Base-by-base conservation (phyloP, 2,888 invertebrate genomes). In the Eristalis arbustorum region DNA sequence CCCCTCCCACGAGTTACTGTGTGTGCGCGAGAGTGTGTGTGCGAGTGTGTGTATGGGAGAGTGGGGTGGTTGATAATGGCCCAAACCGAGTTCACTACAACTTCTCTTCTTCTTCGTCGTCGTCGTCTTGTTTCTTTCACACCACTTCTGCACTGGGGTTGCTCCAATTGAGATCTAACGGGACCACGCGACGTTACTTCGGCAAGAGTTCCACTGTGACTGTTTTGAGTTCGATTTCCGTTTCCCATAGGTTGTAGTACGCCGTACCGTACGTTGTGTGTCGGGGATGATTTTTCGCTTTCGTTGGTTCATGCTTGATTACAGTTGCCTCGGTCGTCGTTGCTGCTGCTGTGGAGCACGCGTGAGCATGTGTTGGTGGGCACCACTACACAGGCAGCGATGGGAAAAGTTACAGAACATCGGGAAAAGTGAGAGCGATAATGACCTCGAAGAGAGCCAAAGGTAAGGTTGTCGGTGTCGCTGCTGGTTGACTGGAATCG, bases 151-250 rank as follows among this genome's bases (percentile, higher is more conserved):
- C 10, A 13, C 62, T 31, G 64, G 28, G 61, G 75, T 71, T 82
- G 77, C 74, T 78, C 71, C 77, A 85, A 81, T 57, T 73, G 66
- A 71, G 56, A 61, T 71, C 59, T 69, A 77, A 87, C 89, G 89
- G 90, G 89, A 90, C 90, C 90, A 90, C 91, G 89, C 90, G 91
- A 91, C 91, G 92, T 91, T 91, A 90, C 90, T 91, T 91, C 91
- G 90, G 89, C 92, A 90, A 92, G 92, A 91, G 92, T 91, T 92
- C 91, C 91, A 91, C 91, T 91, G 91, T 91, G 92, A 92, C 92
- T 92, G 90, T 89, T 89, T 90, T 90, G 82, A 89, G 89, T 90
- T 89, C 89, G 90, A 90, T 90, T 90, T 90, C 90, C 90, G 90
- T 90, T 90, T 90, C 90, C 89, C 87, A 87, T 75, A 87, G 85